phyloP scores from a whole-genome alignment of 53 echinoderm and acorn worm genomes.

The Echinometra lucunter region DNA sequence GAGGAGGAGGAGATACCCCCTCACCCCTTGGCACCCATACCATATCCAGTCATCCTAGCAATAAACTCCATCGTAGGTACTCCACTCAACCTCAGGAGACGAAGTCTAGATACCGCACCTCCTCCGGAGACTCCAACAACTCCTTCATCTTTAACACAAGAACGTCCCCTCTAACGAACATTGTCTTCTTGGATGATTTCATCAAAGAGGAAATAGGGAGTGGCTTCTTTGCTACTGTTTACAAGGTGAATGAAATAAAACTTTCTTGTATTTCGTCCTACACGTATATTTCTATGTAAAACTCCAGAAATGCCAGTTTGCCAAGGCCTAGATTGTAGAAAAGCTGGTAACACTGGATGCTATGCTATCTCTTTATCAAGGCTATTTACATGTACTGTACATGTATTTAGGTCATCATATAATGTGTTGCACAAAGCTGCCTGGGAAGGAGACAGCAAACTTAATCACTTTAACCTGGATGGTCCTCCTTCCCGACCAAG shows the following conservation, averaged over 20 bases:
- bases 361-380: no score
- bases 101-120: neutral
- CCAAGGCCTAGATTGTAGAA: no score
- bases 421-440: no score
- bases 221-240: slow-evolving; percentile 93
- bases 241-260: slow-evolving; percentile 72
- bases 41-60: neutral
- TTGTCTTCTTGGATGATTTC: slow-evolving; percentile 84
- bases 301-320: no score
- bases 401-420: no score
- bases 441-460: no score
- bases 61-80: neutral
- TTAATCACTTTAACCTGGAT: no score
- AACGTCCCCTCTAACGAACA: slow-evolving; percentile 72
- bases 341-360: no score
- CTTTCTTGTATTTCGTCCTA: neutral
- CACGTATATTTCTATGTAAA: neutral
- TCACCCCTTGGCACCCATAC: neutral
- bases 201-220: slow-evolving; percentile 78
- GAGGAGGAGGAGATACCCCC: neutral
- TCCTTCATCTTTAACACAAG: neutral
- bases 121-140: slow-evolving; percentile 52
- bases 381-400: no score
- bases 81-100: slow-evolving; percentile 18
- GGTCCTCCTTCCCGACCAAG: no score